phyloP scores from a whole-genome alignment of 1,140 invertebrate genomes.

The Drosophila equinoxialis region DNA sequence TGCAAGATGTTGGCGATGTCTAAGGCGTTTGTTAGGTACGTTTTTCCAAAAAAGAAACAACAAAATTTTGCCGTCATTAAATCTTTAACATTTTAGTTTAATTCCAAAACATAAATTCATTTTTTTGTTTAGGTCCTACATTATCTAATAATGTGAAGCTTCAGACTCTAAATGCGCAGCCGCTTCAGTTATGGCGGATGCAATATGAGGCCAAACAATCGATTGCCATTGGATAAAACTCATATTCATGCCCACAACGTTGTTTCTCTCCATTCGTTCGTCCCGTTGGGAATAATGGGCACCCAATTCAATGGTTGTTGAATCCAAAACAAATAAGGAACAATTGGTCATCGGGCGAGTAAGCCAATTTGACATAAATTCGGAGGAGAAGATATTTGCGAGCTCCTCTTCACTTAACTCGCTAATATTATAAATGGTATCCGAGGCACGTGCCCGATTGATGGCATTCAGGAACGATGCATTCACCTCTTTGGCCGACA shows the following conservation, averaged over 20 bases:
- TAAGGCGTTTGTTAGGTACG: no score
- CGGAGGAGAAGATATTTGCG: not conserved
- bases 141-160: no score
- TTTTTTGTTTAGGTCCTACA: no score
- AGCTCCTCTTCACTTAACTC: not conserved
- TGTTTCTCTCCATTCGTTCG: not conserved
- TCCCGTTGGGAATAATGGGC: not conserved
- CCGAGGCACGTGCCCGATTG: not conserved
- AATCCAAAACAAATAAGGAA: not conserved
- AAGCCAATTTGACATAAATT: not conserved
- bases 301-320: not conserved
- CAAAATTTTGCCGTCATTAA: no score
- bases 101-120: no score
- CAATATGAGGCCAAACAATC: conserved; percentile 4
- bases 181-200: not conserved
- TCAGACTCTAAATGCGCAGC: not conserved
- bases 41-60: no score
- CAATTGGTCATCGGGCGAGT: not conserved
- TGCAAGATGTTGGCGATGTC: no score
- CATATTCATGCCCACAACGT: not conserved
- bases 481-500: not conserved
- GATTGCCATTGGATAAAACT: not conserved
- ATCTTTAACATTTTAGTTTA: no score
- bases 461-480: not conserved
- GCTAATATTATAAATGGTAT: not conserved